Evolutionary conservation across 2,797 vertebrate species (phyloP).

Genomic region (Somateria mollissima): DNA sequence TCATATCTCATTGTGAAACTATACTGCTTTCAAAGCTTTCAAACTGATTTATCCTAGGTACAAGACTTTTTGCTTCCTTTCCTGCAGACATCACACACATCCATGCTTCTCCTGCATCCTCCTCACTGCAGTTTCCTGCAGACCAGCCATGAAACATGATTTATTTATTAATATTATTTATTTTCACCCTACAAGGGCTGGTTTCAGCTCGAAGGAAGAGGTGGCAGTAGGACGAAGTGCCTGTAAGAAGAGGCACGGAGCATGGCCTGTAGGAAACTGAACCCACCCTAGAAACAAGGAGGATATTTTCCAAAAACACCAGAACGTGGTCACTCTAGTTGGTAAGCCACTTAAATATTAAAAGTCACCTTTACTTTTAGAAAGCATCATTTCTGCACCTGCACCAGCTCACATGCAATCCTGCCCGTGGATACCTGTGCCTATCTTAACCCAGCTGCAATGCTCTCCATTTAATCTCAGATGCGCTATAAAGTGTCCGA

Average conservation of each 20-base stretch:
- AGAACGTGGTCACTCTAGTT: too few species aligned
- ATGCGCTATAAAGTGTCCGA: not conserved
- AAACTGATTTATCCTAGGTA: not conserved
- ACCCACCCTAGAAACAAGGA: too few species aligned
- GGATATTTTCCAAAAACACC: too few species aligned
- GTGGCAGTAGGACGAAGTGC: not conserved
- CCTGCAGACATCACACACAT: fast-evolving
- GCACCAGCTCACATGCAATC: not conserved
- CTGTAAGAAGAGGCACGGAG: not conserved
- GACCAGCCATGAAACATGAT: not conserved
- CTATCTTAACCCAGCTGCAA: not conserved
- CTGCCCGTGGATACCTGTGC: not conserved
- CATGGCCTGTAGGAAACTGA: not conserved
- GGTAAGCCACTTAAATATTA: too few species aligned
- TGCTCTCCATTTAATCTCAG: not conserved
- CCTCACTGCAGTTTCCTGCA: fast-evolving
- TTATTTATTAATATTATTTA: not conserved
- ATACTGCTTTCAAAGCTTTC: not conserved
- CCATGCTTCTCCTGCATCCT: not conserved
- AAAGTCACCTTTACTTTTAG: too few species aligned
- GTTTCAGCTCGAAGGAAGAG: not conserved
- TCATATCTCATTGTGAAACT: not conserved
- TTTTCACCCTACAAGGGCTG: not conserved
- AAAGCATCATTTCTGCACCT: not conserved
- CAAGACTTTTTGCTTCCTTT: not conserved